A percentile compares a stretch with the other conserved stretches of the same genome.
phyloP scores from a whole-genome alignment of 1,140 invertebrate genomes.

The Drosophila takahashii region DNA sequence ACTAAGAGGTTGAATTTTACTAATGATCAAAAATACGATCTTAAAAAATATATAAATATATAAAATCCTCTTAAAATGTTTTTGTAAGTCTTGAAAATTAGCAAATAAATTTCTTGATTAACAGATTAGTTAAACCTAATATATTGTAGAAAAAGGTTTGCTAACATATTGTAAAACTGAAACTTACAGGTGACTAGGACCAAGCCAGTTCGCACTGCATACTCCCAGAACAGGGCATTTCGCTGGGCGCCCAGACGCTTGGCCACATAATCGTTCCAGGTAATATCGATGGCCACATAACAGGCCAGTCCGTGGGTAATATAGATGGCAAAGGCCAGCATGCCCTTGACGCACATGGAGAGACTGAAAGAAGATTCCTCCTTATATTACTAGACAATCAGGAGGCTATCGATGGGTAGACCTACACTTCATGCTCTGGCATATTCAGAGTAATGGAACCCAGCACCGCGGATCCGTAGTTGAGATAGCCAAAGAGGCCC shows the following conservation, averaged over 20 bases:
- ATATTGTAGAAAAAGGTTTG: too few relatives aligned
- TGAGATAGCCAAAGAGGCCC: constrained; percentile 92
- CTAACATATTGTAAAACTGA: too few relatives aligned
- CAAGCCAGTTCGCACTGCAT: constrained; percentile 88
- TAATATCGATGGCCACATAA: constrained; percentile 94
- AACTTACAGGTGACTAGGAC: constrained; percentile 92
- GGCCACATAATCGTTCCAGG: constrained; percentile 90
- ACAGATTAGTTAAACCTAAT: too few relatives aligned
- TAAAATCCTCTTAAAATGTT: background rate
- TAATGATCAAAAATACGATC: too few relatives aligned
- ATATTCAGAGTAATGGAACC: constrained; percentile 90
- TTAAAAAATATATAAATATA: too few relatives aligned
- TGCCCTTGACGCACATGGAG: constrained; percentile 89
- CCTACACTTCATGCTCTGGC: constrained; percentile 86
- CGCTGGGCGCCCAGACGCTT: constrained; percentile 77
- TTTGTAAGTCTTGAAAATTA: background rate
- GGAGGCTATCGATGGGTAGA: background rate
- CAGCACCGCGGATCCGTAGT: constrained; percentile 87
- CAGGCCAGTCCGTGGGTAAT: constrained; percentile 93
- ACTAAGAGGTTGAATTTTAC: too few relatives aligned
- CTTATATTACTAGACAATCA: constrained; percentile 39
- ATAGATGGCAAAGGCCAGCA: constrained; percentile 92
- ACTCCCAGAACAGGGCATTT: constrained; percentile 87
- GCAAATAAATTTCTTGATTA: too few relatives aligned
- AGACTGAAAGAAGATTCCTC: constrained; percentile 84